phyloP scores from a whole-genome alignment of 2,888 invertebrate species.

The Pegoplata infirma region DNA sequence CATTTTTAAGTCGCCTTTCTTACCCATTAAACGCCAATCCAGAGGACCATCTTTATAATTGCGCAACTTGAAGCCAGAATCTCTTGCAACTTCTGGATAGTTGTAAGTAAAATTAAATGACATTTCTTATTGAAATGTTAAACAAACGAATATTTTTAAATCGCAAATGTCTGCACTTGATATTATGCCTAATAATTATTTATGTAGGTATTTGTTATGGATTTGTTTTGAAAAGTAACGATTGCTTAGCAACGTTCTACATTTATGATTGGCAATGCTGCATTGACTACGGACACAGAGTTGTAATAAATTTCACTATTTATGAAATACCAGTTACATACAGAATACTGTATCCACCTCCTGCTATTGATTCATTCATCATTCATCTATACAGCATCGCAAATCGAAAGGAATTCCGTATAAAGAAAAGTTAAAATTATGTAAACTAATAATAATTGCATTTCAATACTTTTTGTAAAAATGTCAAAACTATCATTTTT shows the following conservation, averaged over 20 bases:
- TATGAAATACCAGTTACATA: constrained; percentile 1
- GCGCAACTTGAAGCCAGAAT: constrained; percentile 74
- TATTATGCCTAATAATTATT: not conserved
- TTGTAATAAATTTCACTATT: not conserved
- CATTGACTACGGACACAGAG: not conserved
- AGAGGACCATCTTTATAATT: constrained; percentile 73
- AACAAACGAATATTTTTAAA: not conserved
- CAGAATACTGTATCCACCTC: constrained; percentile 31
- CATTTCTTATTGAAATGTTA: constrained; percentile 59
- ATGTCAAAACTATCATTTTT: constrained; percentile 47
- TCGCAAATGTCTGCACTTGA: too few relatives aligned
- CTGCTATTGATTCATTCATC: constrained; percentile 33
- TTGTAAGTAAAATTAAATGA: constrained; percentile 69
- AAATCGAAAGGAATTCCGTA: not conserved
- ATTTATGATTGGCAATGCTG: not conserved
- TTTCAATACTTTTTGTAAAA: not conserved
- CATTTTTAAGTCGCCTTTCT: not conserved
- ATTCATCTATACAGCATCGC: constrained; percentile 14
- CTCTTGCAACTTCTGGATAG: constrained; percentile 75
- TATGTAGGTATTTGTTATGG: too few relatives aligned
- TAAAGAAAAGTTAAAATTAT: constrained; percentile 27
- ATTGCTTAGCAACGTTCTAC: constrained; percentile 64
- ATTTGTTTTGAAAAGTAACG: constrained; percentile 7
- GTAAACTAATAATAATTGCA: constrained; percentile 19
- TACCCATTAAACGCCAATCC: constrained; percentile 76